Conservation (phyloP, 2,113 vertebrate species). For the Pterophyllum scalare region DNA sequence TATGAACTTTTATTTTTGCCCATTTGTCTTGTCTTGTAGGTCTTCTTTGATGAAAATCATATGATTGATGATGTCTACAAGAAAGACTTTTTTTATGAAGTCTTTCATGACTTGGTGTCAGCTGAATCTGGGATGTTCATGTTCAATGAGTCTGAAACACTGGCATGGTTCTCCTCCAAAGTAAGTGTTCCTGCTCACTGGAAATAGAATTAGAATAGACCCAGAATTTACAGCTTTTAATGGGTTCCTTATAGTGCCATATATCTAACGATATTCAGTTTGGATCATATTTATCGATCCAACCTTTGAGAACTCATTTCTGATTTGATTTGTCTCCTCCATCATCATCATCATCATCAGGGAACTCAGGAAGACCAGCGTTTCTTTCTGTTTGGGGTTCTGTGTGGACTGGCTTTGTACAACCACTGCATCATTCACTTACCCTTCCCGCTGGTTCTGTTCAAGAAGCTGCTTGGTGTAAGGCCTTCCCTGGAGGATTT, state of each 20-base stretch:
- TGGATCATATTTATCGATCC: too few relatives aligned
- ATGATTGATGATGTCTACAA: accelerated
- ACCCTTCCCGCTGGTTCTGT: constrained; percentile 79
- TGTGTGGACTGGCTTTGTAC: constrained; percentile 76
- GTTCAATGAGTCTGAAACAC: constrained; percentile 66
- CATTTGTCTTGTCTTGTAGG: constrained; percentile 41
- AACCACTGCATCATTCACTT: constrained; percentile 61
- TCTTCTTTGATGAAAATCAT: constrained; percentile 52
- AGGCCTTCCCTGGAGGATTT: constrained; percentile 75
- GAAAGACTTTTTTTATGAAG: constrained; percentile 76
- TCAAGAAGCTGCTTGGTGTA: constrained; percentile 78
- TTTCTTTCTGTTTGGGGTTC: constrained; percentile 77
- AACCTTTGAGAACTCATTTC: not conserved
- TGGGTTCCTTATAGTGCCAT: not conserved
- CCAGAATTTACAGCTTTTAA: not conserved
- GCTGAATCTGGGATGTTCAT: constrained; percentile 74
- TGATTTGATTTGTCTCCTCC: not conserved
- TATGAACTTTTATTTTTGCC: too few relatives aligned
- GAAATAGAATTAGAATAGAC: not conserved
- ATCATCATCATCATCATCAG: constrained; percentile 43
- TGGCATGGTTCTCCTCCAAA: constrained; percentile 81
- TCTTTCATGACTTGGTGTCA: constrained; percentile 75
- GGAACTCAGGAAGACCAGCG: constrained; percentile 35
- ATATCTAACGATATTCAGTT: too few relatives aligned
- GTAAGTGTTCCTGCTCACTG: constrained; percentile 55